Evolutionary conservation across 2,888 invertebrate genomes (phyloP), one percentile per base, ranked within the genome.

Genomic region (Drosophila atripex): DNA sequence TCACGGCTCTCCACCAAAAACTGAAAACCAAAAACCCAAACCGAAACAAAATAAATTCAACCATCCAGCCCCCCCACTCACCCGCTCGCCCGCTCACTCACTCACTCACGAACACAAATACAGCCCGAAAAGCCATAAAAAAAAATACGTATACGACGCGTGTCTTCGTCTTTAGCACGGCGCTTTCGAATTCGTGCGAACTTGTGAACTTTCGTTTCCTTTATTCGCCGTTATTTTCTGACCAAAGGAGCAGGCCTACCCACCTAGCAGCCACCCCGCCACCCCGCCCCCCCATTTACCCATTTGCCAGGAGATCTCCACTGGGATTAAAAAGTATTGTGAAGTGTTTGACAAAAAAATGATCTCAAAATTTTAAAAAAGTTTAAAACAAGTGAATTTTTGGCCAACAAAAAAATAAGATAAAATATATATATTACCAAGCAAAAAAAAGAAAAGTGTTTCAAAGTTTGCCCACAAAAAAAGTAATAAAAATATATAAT

Each of bases 151-250:
- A 64, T 47, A 70, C 80, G 84, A 69, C 80, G 86, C 80, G 80
- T 80, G 80, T 80, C 86, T 82, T 63, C 80, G 84, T 72, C 74
- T 75, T 61, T 64, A 68, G 66, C 55, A 47, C 52, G 68, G 68
- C 66, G 50, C 80, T 78, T 72, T 58, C 64, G 64, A 56, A 72
- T 56, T 72, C 84, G 82, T 80, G 85, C 87, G 87, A 83, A 86
- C 82, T 73, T 85, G 66, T 87, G 82, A 83, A 83, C 87, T 83
- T 83, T 83, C 86, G 84, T 73, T 79, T 72, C 73, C 58, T 45
- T 30, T 46, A 18, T 61, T 59, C 41, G 39, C 47, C 14, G 25
- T 11, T 39, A 25, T n/a, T 30, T 30, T 28, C n/a, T 21, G 21
- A 18, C 16, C 47, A 41, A 43, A 53, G 41, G 43, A 53, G 53